phyloP scores from a whole-genome alignment of 2,113 vertebrate species.

The Carlito syrichta region DNA sequence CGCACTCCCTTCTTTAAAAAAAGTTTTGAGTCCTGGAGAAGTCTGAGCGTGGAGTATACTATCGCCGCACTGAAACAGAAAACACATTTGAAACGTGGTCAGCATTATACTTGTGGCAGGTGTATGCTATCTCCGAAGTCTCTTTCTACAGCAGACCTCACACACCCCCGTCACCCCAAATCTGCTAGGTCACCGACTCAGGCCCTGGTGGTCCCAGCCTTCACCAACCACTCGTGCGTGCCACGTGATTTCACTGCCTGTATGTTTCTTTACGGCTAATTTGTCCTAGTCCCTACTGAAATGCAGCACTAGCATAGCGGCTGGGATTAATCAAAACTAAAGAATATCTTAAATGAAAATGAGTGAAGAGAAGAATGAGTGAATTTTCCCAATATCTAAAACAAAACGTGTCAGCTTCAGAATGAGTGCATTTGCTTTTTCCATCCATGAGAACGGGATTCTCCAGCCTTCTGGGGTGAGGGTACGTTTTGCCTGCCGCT shows the following conservation, averaged over 20 bases:
- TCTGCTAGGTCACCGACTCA: not conserved
- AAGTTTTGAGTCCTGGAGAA: conserved; percentile 87
- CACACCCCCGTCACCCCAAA: not conserved
- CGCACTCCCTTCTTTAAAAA: conserved; percentile 58
- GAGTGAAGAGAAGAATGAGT: not conserved
- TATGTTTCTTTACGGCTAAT: not conserved
- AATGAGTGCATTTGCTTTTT: not conserved
- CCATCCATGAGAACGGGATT: not conserved
- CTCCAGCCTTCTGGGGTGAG: not conserved
- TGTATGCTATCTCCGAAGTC: not conserved
- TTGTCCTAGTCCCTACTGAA: not conserved
- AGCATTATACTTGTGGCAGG: not conserved
- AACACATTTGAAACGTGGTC: conserved; percentile 7
- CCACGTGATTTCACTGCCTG: not conserved
- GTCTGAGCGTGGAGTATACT: conserved; percentile 85
- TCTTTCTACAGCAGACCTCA: not conserved
- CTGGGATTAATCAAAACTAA: not conserved
- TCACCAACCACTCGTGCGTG: not conserved
- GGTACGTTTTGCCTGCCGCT: not conserved
- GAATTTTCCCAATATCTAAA: not conserved
- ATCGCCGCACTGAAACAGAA: conserved; percentile 83
- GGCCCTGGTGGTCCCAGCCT: not conserved
- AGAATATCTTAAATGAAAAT: not conserved
- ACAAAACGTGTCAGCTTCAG: not conserved
- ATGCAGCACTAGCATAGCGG: not conserved